Conservation (phyloP, 2,888 invertebrate genomes). For the Nudaria mundana region DNA sequence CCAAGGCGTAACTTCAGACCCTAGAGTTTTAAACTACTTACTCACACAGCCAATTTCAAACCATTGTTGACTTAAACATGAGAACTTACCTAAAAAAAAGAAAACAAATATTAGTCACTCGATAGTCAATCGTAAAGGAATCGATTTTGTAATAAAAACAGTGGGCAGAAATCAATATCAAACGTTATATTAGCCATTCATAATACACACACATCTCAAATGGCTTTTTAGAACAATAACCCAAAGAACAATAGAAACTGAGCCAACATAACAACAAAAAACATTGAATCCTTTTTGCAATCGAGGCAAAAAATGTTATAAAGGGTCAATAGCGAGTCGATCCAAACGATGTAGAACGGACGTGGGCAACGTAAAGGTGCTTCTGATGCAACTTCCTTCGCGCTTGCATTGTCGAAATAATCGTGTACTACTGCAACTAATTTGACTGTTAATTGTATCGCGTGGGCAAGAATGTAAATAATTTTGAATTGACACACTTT, state of each 20-base stretch:
- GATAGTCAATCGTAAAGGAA: constrained; percentile 8
- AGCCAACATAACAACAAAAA: constrained; percentile 25
- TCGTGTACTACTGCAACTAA: constrained; percentile 32
- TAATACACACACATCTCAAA: constrained; percentile 33
- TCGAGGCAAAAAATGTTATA: constrained; percentile 39
- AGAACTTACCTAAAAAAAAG: constrained; percentile 36
- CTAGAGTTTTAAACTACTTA: constrained; percentile 2
- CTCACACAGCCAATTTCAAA: neutral
- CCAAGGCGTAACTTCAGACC: no score
- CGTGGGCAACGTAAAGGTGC: constrained; percentile 52
- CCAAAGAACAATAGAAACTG: constrained; percentile 40
- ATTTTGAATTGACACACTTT: constrained; percentile 13
- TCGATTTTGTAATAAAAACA: constrained; percentile 3
- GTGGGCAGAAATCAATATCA: constrained; percentile 15
- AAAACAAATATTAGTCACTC: constrained; percentile 18
- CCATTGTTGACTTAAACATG: neutral
- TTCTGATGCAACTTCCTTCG: constrained; percentile 69
- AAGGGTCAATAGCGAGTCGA: constrained; percentile 50
- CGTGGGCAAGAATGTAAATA: constrained; percentile 20
- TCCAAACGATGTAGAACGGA: constrained; percentile 45
- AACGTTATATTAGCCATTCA: constrained; percentile 30
- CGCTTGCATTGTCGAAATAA: constrained; percentile 55
- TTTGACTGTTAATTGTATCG: constrained; percentile 20
- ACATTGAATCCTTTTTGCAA: constrained; percentile 31
- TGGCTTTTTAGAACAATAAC: constrained; percentile 42